A percentile compares a stretch with the other conserved stretches of the same genome.
Conservation (phyloP, 2,888 invertebrate genomes). For the Erannis defoliaria region DNA sequence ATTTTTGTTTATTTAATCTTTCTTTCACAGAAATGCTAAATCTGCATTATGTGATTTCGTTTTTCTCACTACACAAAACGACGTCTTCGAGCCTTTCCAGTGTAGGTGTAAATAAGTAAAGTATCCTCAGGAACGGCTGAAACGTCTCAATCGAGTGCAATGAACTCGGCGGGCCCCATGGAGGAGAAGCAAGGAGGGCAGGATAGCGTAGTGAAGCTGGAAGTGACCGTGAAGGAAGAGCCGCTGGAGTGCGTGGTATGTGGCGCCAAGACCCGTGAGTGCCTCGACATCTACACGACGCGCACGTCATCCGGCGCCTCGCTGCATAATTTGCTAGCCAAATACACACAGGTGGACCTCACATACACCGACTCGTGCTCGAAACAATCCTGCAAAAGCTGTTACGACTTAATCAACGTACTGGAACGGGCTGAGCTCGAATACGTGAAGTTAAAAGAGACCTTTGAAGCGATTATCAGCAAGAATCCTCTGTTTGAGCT, state of each 20-base stretch:
- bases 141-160: slow-evolving; percentile 70
- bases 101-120: neutral
- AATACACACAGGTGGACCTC: slow-evolving; percentile 62
- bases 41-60: slow-evolving; percentile 1
- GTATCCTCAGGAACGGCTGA: slow-evolving; percentile 38
- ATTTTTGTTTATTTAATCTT: slow-evolving; percentile 8
- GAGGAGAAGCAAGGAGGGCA: slow-evolving; percentile 48
- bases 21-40: slow-evolving; percentile 9
- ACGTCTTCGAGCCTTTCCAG: neutral
- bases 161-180: slow-evolving; percentile 54
- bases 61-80: neutral
- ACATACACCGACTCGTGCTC: slow-evolving; percentile 52
- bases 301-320: slow-evolving; percentile 62
- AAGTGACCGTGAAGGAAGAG: slow-evolving; percentile 70
- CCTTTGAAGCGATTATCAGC: slow-evolving; percentile 72
- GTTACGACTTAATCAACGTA: slow-evolving; percentile 72
- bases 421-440: slow-evolving; percentile 76
- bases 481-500: slow-evolving; percentile 73
- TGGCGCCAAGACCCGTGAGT: slow-evolving; percentile 58
- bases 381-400: slow-evolving; percentile 68
- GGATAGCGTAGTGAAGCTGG: slow-evolving; percentile 59
- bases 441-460: slow-evolving; percentile 70
- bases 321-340: slow-evolving; percentile 64
- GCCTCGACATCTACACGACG: slow-evolving; percentile 59
- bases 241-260: slow-evolving; percentile 73